Conservation (phyloP, 2,888 invertebrate genomes). For the Melangyna quadrimaculata region DNA sequence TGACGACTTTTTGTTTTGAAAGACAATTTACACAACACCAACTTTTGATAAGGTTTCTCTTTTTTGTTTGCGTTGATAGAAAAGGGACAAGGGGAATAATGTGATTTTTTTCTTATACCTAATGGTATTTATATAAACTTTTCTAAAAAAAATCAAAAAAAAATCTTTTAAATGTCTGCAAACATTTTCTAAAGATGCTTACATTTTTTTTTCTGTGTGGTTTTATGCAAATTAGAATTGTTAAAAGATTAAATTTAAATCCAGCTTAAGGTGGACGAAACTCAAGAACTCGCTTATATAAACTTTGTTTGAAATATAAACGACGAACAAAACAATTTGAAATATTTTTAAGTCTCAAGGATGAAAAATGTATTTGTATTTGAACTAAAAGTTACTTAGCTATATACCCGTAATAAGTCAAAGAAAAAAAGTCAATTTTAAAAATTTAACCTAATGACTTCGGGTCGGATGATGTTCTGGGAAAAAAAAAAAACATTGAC, state of each 20-base stretch:
- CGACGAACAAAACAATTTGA: neutral
- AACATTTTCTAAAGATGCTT: neutral
- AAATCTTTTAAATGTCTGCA: neutral
- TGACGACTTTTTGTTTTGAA: conserved; percentile 4
- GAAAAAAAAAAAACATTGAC: neutral
- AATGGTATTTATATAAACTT: neutral
- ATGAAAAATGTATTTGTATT: neutral
- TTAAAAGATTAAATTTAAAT: neutral
- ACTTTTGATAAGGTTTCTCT: neutral
- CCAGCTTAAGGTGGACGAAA: neutral
- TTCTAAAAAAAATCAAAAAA: neutral
- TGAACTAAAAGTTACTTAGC: neutral
- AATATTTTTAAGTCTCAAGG: neutral
- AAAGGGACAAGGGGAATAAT: too few relatives aligned
- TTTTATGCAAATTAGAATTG: conserved; percentile 13
- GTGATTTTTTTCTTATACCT: neutral
- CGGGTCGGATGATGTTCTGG: neutral
- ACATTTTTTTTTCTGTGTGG: neutral
- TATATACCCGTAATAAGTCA: neutral
- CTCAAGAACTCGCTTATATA: neutral
- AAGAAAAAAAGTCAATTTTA: neutral
- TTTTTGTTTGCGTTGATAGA: neutral
- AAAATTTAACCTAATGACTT: neutral
- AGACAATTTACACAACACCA: neutral
- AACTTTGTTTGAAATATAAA: neutral